A percentile compares a stretch with the other conserved stretches of the same genome.
Conservation (phyloP, 2,113 vertebrate genomes). For the Guaruba guarouba region DNA sequence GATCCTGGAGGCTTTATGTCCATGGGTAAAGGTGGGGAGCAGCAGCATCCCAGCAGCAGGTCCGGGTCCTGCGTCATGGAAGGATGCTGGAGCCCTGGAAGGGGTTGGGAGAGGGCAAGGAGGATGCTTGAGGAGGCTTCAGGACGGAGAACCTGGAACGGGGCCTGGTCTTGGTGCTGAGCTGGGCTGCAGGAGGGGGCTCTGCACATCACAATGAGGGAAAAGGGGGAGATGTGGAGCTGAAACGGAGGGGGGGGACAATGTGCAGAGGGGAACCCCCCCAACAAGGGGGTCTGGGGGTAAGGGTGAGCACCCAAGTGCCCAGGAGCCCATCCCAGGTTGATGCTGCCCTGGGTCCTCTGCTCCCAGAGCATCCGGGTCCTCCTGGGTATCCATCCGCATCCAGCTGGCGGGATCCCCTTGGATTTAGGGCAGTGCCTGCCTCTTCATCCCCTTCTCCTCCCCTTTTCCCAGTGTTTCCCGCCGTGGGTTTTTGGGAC, state of each 20-base stretch:
- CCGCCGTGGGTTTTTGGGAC: not conserved
- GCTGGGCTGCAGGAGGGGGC: too few species aligned
- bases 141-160: not conserved
- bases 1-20: not conserved
- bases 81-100: not conserved
- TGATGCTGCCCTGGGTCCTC: not conserved
- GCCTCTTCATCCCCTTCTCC: not conserved
- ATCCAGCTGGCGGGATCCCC: not conserved
- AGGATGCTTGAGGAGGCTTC: not conserved
- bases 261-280: too few species aligned
- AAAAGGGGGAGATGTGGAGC: not conserved
- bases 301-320: not conserved
- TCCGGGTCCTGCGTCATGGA: not conserved
- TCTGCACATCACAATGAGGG: too few species aligned
- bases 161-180: not conserved
- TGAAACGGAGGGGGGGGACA: not conserved
- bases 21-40: not conserved
- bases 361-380: not conserved
- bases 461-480: not conserved
- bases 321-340: too few species aligned
- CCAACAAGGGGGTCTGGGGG: not conserved
- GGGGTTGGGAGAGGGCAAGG: too few species aligned
- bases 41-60: not conserved
- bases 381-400: not conserved
- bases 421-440: not conserved